These are phyloP conservation scores for Eudasyphora cyanicolor DNA, from an alignment of 2,888 invertebrate genomes.

Conservation along the genomic window DNA sequence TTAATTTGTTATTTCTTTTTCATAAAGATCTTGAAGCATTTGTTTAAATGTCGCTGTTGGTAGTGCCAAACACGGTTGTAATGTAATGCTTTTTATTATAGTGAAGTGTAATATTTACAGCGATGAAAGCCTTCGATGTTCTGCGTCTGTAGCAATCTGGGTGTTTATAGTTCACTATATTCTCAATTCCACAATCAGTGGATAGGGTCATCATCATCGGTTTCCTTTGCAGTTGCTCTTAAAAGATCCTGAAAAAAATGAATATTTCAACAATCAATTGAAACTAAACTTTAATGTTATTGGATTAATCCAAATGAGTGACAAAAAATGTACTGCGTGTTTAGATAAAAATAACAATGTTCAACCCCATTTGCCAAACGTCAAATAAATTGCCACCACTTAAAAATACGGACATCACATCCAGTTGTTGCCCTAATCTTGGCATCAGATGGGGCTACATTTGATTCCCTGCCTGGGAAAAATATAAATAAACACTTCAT, in stretches of 20 bases:
- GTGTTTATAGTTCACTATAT: not conserved
- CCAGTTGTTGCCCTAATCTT: too few relatives aligned
- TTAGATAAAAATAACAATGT: too few relatives aligned
- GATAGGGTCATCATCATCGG: conserved; percentile 24
- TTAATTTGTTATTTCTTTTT: not conserved
- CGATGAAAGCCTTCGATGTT: not conserved
- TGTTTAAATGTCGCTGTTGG: not conserved
- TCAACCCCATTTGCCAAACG: too few relatives aligned
- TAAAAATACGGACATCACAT: too few relatives aligned
- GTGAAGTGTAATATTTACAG: conserved; percentile 14
- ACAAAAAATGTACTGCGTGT: too few relatives aligned
- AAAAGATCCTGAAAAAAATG: conserved; percentile 22
- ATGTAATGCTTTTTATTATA: not conserved
- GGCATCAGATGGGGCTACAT: too few relatives aligned
- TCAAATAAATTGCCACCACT: too few relatives aligned
- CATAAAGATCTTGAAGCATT: not conserved
- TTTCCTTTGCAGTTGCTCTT: conserved; percentile 7
- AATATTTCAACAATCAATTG: too few relatives aligned
- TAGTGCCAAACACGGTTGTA: not conserved
- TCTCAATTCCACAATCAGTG: not conserved
- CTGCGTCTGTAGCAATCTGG: not conserved
- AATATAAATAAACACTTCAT: too few relatives aligned
- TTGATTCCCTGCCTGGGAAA: too few relatives aligned
- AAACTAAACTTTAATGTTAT: too few relatives aligned
- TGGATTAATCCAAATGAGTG: too few relatives aligned